Base-by-base conservation (phyloP, 2,797 vertebrate species). In the Liparis tanakae region DNA sequence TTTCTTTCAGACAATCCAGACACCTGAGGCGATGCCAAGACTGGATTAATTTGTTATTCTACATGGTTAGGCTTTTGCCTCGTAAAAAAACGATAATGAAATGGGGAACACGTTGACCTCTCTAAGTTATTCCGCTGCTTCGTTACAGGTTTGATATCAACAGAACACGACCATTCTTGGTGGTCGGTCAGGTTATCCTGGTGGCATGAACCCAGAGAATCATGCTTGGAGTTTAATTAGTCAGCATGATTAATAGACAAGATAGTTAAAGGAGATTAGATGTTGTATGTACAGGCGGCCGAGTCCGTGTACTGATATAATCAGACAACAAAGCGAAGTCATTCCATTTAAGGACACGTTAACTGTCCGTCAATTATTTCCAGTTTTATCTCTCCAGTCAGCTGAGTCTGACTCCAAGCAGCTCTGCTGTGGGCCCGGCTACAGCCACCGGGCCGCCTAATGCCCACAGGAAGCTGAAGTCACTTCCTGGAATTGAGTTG, bases 401-500 rank as follows among this genome's bases (percentile, higher is more conserved):
- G 37, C 59, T 44, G 14, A 3, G 2, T 30, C 25, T 53, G 67
- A 8, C 34, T 37, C 44, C 22, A 22, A n/a, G 55, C 50, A 18
- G 69, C 53, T 55, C 37, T 59, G 15, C 6, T 1, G 43, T 34
- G n/a, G 57, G 22, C 13, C 3, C 53, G 71, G 82, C 72, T 80
- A 59, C 77, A 67, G 53, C 36, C 66, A 10, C n/a, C 30, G 1
- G 37, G 64, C 60, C 44, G 74, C 82, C 74, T 63, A 48, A 67
- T 62, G 56, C 70, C 20, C 37, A 55, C 89, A 92, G 94, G 93
- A 94, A 94, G 83, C 76, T 88, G 83, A 85, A 74, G 80, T 92
- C 88, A 91, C 87, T 84, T 94, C 93, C 94, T 92, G 80, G 82
- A 82, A 93, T 93, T 93, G 84, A 94, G 57, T 68, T 81, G 60